These are phyloP conservation scores for Indri indri DNA, from an alignment of 2,113 vertebrate species.

Conservation along the genomic window DNA sequence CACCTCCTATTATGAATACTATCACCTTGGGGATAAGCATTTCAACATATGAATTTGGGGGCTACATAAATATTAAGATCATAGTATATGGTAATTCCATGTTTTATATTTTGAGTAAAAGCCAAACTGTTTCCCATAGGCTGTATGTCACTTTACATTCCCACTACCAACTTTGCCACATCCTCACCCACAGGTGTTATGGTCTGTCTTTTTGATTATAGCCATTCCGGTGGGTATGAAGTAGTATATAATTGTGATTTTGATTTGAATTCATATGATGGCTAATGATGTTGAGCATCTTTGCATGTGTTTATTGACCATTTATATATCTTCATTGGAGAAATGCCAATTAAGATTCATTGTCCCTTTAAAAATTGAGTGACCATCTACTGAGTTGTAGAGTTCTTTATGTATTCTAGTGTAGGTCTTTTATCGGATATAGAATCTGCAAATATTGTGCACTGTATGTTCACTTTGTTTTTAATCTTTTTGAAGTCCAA, in stretches of 20 bases:
- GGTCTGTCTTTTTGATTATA: neutral
- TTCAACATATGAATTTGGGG: neutral
- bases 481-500: neutral
- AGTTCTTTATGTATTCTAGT: neutral
- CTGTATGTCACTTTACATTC: neutral
- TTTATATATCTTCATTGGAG: neutral
- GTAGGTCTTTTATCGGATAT: neutral
- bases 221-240: neutral
- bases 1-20: neutral
- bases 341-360: neutral
- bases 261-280: neutral
- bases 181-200: neutral
- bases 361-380: neutral
- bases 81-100: neutral
- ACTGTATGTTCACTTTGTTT: neutral
- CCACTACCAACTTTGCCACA: neutral
- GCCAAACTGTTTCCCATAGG: neutral
- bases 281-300: neutral
- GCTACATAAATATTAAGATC: neutral
- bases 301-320: neutral
- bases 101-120: neutral
- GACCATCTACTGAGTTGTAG: neutral
- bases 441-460: neutral
- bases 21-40: neutral
- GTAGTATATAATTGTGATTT: neutral